Evolutionary conservation across 2,797 vertebrate genomes (phyloP).

Genomic region (Notamacropus eugenii): DNA sequence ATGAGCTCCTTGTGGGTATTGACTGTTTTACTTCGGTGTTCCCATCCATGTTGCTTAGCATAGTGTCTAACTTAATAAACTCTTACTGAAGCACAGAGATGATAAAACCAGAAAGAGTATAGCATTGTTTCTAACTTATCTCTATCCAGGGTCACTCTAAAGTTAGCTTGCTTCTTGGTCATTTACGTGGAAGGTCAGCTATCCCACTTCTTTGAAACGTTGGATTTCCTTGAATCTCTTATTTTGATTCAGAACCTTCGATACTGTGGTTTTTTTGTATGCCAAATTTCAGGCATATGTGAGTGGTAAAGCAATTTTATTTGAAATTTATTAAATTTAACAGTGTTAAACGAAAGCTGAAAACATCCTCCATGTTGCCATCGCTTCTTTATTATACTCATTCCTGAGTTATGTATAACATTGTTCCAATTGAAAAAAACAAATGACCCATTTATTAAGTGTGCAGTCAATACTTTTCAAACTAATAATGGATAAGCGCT

Average conservation of each 20-base stretch:
- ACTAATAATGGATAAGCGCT: constrained; percentile 79
- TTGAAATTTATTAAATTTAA: constrained; percentile 72
- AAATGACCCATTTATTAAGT: constrained; percentile 81
- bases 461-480: constrained; percentile 77
- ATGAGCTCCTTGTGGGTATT: not conserved
- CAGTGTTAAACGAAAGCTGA: constrained; percentile 62
- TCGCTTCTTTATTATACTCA: constrained; percentile 71
- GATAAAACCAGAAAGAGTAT: not conserved
- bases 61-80: not conserved
- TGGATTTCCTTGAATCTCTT: not conserved
- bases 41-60: not conserved
- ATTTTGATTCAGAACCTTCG: not conserved
- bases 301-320: constrained; percentile 54
- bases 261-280: not conserved
- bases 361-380: constrained; percentile 61
- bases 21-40: not conserved
- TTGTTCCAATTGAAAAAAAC: constrained; percentile 78
- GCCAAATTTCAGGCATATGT: constrained; percentile 2
- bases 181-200: not conserved
- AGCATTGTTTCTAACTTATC: not conserved
- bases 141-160: not conserved
- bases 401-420: constrained; percentile 69
- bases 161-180: not conserved
- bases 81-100: not conserved
- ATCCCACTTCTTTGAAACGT: not conserved